Evolutionary conservation across 2,888 invertebrate species (phyloP).

Genomic region (Meghimatium bilineatum): DNA sequence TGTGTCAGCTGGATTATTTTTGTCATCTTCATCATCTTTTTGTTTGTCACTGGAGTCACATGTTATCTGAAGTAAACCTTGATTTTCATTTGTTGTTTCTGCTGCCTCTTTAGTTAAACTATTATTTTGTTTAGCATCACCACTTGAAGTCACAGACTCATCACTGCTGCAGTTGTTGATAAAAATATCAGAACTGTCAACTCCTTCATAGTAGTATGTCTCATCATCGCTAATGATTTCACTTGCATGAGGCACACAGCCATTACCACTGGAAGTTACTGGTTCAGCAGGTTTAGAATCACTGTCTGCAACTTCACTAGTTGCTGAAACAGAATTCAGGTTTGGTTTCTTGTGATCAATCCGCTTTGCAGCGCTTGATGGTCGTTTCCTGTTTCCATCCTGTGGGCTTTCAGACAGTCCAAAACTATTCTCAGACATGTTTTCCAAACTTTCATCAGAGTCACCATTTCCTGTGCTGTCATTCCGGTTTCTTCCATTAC

Average conservation of each 20-base stretch:
- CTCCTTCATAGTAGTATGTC: slow-evolving; percentile 44
- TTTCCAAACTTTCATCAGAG: slow-evolving; percentile 49
- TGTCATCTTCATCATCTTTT: not conserved
- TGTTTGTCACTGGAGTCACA: slow-evolving; percentile 3
- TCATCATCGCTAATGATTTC: slow-evolving; percentile 44
- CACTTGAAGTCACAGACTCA: slow-evolving; percentile 40
- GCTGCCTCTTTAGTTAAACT: not conserved
- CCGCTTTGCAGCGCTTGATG: slow-evolving; percentile 17
- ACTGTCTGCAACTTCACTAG: slow-evolving; percentile 9
- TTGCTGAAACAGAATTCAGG: slow-evolving; percentile 1
- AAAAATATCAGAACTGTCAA: slow-evolving; percentile 48
- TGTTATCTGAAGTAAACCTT: not conserved
- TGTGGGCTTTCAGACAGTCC: slow-evolving; percentile 31
- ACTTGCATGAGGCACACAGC: slow-evolving; percentile 28
- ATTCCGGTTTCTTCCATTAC: slow-evolving; percentile 36
- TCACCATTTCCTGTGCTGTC: slow-evolving; percentile 48
- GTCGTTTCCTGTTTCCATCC: slow-evolving; percentile 40
- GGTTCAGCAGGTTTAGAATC: slow-evolving; percentile 34
- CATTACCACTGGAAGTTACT: slow-evolving; percentile 29
- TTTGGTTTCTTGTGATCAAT: slow-evolving; percentile 34
- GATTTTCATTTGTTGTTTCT: slow-evolving; percentile 6
- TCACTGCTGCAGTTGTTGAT: slow-evolving; percentile 44
- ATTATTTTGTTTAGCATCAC: slow-evolving; percentile 19
- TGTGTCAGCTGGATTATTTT: not conserved
- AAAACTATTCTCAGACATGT: slow-evolving; percentile 41